phyloP scores from a whole-genome alignment of 2,888 invertebrate genomes.

The Acanthosoma haemorrhoidale region DNA sequence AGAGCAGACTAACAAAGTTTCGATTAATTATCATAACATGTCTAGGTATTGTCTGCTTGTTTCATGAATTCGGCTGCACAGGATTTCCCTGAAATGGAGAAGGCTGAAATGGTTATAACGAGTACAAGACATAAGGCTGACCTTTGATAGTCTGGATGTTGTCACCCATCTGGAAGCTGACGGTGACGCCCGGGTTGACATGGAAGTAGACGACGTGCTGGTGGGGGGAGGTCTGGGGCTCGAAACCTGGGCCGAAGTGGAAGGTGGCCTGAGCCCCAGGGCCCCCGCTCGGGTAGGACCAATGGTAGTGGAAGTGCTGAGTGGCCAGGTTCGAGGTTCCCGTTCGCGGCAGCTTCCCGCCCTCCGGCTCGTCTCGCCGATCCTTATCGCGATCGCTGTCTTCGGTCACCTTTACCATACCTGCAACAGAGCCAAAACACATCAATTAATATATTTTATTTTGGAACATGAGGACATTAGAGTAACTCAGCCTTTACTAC shows the following conservation, averaged over 20 bases:
- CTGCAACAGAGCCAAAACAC: background rate
- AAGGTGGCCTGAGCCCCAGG: conserved; percentile 52
- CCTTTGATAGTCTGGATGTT: conserved; percentile 70
- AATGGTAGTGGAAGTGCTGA: conserved; percentile 48
- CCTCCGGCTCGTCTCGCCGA: conserved; percentile 13
- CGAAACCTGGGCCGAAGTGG: conserved; percentile 51
- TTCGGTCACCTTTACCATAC: conserved; percentile 28
- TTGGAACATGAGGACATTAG: too few relatives aligned
- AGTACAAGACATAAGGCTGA: conserved; percentile 45
- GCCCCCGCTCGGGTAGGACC: conserved; percentile 50
- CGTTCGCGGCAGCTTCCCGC: conserved; percentile 47
- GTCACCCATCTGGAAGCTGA: conserved; percentile 69
- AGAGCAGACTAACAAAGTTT: too few relatives aligned
- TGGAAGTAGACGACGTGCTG: conserved; percentile 68
- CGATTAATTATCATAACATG: too few relatives aligned
- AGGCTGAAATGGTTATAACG: background rate
- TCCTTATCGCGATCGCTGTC: conserved; percentile 17
- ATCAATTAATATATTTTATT: background rate
- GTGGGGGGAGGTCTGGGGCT: conserved; percentile 43
- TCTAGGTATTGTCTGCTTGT: too few relatives aligned
- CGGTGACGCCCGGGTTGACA: conserved; percentile 70
- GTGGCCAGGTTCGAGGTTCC: conserved; percentile 47
- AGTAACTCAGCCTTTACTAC: too few relatives aligned
- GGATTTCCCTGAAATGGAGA: background rate
- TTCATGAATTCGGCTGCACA: too few relatives aligned